phyloP scores from a whole-genome alignment of 2,797 vertebrate species.

The Denticeps clupeoides region DNA sequence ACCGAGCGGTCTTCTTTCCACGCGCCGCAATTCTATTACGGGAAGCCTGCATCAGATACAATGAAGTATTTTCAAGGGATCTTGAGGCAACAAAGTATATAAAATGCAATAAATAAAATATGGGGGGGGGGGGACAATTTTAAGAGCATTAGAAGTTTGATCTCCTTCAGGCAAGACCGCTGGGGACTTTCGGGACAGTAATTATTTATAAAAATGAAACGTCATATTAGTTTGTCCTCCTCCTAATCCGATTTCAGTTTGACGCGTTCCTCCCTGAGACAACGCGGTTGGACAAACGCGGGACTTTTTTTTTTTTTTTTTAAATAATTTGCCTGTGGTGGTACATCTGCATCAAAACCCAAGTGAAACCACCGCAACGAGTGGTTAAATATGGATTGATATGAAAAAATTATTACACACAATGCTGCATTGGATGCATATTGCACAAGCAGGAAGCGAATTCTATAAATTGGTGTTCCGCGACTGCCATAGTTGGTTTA shows the following conservation, averaged over 20 bases:
- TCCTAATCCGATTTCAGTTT: constrained; percentile 37
- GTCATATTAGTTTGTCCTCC: constrained; percentile 43
- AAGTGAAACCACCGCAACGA: neutral
- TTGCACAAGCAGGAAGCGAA: too few species aligned
- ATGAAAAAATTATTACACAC: too few species aligned
- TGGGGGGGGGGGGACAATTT: constrained; percentile 42
- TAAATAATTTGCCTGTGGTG: constrained; percentile 10
- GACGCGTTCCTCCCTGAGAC: constrained; percentile 27
- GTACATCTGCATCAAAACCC: neutral
- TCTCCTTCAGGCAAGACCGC: constrained; percentile 32
- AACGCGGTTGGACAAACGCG: constrained; percentile 25
- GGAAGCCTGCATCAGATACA: constrained; percentile 35
- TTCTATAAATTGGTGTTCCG: too few species aligned
- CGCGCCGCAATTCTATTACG: constrained; percentile 36
- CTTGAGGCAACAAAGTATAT: constrained; percentile 40
- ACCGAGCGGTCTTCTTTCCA: constrained; percentile 23
- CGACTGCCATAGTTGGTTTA: too few species aligned
- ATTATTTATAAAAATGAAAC: constrained; percentile 49
- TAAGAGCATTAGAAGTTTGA: constrained; percentile 48
- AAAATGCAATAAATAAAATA: constrained; percentile 48
- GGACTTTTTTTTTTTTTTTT: constrained; percentile 1
- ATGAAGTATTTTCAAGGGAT: constrained; percentile 41
- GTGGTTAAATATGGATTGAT: too few species aligned
- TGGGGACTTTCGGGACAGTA: constrained; percentile 34
- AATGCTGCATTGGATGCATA: too few species aligned